These are phyloP conservation scores for Danio tinwini DNA, from an alignment of 2,797 vertebrate genomes.

Conservation along the genomic window DNA sequence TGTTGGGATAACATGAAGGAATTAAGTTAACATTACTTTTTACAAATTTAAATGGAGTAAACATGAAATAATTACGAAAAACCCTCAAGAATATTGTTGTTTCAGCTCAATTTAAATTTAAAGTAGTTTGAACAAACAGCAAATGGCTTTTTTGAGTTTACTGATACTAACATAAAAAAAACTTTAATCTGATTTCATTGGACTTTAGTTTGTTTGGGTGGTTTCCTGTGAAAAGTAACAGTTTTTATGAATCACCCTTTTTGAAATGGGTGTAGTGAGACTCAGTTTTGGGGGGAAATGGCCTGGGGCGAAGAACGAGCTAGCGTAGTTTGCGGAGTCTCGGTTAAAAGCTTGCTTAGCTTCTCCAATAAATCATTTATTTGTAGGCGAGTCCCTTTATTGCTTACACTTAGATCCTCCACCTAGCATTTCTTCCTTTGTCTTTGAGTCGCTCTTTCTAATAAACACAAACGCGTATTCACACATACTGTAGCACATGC, in stretches of 20 bases:
- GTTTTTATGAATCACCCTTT: conserved; percentile 48
- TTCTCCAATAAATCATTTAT: conserved; percentile 30
- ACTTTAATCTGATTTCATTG: too few species aligned
- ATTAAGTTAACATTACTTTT: too few species aligned
- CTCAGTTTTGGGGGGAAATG: conserved; percentile 26
- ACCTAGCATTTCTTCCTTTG: conserved; percentile 4
- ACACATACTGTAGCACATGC: conserved; percentile 23
- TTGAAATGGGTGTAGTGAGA: neutral
- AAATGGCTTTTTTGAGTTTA: too few species aligned
- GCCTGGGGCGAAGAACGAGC: conserved; percentile 38
- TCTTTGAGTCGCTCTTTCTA: conserved; percentile 17
- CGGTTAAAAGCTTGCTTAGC: conserved; percentile 39
- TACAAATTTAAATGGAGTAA: too few species aligned
- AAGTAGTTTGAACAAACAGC: too few species aligned
- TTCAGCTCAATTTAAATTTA: too few species aligned
- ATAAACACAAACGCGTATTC: conserved; percentile 40
- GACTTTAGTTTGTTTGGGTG: too few species aligned
- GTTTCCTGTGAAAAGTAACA: conserved; percentile 28
- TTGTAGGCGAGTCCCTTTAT: conserved; percentile 22
- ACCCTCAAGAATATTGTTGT: too few species aligned
- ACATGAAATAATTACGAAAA: too few species aligned
- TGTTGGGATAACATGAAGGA: too few species aligned
- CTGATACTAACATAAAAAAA: too few species aligned
- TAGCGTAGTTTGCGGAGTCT: conserved; percentile 1
- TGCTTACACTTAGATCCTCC: conserved; percentile 32